Evolutionary conservation across 1,140 invertebrate species (phyloP), one percentile per base, ranked within the genome.

Genomic region (Ganaspis sp.): DNA sequence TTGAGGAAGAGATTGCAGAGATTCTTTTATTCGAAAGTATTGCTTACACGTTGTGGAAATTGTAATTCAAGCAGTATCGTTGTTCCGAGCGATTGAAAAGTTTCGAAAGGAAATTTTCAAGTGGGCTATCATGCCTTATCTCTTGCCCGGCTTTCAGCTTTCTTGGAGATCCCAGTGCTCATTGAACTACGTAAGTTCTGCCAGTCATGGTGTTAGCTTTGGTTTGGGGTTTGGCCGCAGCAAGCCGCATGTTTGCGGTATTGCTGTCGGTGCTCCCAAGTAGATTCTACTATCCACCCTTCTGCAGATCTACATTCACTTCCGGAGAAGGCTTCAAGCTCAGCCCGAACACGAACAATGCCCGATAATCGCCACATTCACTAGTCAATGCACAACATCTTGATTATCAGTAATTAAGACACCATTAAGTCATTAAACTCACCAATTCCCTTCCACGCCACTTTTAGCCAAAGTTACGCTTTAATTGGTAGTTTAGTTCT

Each of bases 201-300:
- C 77, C 81, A 87, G 83, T 84, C 85, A 84, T 87, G 86, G 84
- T 88, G 85, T 90, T 90, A 85, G 87, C 89, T 90, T 87, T 90
- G 89, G 90, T 90, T 89, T 90, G 85, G 83, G 87, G 84, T 89
- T 89, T 88, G 86, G 86, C 85, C 84, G 85, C 86, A 84, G 83
- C 85, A 89, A 91, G 86, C 89, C 88, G 86, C 88, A 87, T 89
- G 89, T 89, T 91, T 90, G 90, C 84, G 90, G 89, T 90, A 90
- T 90, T 87, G 87, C 88, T 87, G 87, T 88, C 87, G 87, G 85
- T 88, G 80, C 85, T 87, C 77, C 75, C 82, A 78, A 86, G 86
- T 87, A 88, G 82, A 81, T 78, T 82, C 71, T 76, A 34, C 21
- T 9, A 72, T 69, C 17, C 34, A 70, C 42, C 49, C 42, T 37